A percentile compares a stretch with the other conserved stretches of the same genome.
Conservation (phyloP, 2,113 vertebrate species). For the Gymnarchus niloticus region DNA sequence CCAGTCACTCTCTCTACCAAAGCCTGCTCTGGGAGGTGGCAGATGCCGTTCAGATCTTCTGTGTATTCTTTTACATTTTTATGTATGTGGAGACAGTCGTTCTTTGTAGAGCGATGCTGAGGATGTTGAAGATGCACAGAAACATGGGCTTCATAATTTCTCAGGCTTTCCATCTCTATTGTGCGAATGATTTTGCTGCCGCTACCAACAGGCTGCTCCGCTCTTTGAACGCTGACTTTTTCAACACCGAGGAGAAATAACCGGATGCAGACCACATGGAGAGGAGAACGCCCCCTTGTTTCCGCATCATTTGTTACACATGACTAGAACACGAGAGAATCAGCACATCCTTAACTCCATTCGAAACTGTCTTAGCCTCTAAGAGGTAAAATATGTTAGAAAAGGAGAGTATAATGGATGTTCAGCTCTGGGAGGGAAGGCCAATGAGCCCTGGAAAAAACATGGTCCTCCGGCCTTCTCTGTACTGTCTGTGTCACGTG, state of each 20-base stretch:
- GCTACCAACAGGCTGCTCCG: neutral
- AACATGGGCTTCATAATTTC: neutral
- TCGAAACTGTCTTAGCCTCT: neutral
- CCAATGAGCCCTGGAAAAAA: neutral
- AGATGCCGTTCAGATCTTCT: too few species aligned
- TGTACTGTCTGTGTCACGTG: neutral
- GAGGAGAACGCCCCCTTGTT: neutral
- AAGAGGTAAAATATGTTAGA: neutral
- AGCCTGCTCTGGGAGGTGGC: too few species aligned
- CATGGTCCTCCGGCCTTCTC: neutral
- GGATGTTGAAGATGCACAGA: too few species aligned
- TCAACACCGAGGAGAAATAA: neutral
- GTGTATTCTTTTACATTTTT: too few species aligned
- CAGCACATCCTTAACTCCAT: neutral
- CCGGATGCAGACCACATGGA: neutral
- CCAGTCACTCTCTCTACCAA: too few species aligned
- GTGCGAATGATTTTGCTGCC: neutral
- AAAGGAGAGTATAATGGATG: neutral
- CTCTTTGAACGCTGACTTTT: neutral
- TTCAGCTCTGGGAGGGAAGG: neutral
- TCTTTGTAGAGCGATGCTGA: too few species aligned
- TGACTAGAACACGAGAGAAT: neutral
- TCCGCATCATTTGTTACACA: neutral
- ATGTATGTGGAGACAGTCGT: too few species aligned
- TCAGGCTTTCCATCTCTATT: neutral